Conservation (phyloP, 2,888 invertebrate genomes). For the Eledona agricola region DNA sequence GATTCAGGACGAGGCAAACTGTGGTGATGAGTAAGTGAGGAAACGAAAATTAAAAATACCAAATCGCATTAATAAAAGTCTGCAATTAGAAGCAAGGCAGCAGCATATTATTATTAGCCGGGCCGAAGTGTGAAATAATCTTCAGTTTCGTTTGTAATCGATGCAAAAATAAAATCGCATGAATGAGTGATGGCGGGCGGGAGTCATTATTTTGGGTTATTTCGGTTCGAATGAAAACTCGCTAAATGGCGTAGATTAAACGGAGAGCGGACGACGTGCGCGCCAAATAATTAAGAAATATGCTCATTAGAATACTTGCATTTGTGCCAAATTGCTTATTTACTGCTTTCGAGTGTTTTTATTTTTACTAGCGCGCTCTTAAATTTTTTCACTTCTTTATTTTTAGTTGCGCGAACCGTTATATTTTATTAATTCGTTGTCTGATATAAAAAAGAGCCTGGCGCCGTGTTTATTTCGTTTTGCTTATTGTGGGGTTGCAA, state of each 20-base stretch:
- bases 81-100: no score
- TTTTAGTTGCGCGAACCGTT: slow-evolving; percentile 45
- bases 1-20: no score
- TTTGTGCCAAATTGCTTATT: slow-evolving; percentile 52
- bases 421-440: slow-evolving; percentile 47
- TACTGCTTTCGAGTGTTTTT: slow-evolving; percentile 49
- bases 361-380: slow-evolving; percentile 47
- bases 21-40: no score
- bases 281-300: slow-evolving; percentile 52
- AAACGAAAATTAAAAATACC: no score
- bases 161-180: slow-evolving; percentile 22
- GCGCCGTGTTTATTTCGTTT: slow-evolving; percentile 7
- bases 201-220: slow-evolving; percentile 11
- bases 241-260: slow-evolving; percentile 35
- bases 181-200: slow-evolving; percentile 9
- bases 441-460: slow-evolving; percentile 27
- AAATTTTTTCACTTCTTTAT: slow-evolving; percentile 47
- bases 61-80: no score
- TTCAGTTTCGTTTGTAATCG: slow-evolving; percentile 4
- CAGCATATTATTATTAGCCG: no score
- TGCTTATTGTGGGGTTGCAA: slow-evolving; percentile 5
- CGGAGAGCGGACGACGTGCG: slow-evolving; percentile 41
- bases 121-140: no score
- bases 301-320: slow-evolving; percentile 52
- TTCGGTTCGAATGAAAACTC: slow-evolving; percentile 28